Evolutionary conservation across 1,140 invertebrate genomes (phyloP), one percentile per base, ranked within the genome.

Genomic region (Temnothorax nylanderi): DNA sequence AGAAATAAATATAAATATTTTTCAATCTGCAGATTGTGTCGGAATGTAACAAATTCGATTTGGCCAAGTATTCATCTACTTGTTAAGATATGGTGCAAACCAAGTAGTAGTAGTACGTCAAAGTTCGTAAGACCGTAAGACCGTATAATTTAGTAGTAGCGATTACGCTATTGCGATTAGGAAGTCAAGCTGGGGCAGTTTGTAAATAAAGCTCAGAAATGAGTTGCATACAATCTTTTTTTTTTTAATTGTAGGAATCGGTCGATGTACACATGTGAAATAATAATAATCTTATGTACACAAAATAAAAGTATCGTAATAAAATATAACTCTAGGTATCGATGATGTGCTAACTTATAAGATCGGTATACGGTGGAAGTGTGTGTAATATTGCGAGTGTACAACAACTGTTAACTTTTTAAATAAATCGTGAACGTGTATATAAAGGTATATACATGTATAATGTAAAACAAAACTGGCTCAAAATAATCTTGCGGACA

Each of bases 261-360:
- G 88, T 91, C 76, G 89, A 90, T 93, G 93, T 94, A 95, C 93
- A 95, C 93, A 95, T 94, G 92, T 93, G 89, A 93, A 94, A 94
- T 93, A 94, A 94, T 95, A 95, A 93, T 95, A 95, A 93, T 94
- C 71, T 90, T 92, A 93, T 94, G 91, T 95, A 95, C 92, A 95
- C 71, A 93, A 84, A 93, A 93, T 86, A 92, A 93, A 94, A 92
- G 89, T 88, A 89, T 82, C 85, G 74, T 89, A 91, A 92, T 91
- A 91, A 89, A 91, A 90, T 90, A 75, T 89, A 88, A 84, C 54
- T 80, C 74, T 92, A 91, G 85, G 49, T 86, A 89, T 87, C 49
- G 86, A 82, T 86, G 76, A 75, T 91, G 78, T 87, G 82, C 71
- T 90, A 91, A 91, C 87, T 92, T 92, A 91, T 90, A 89, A 77